Conservation (phyloP, 1,140 invertebrate species). For the Musca domestica region DNA sequence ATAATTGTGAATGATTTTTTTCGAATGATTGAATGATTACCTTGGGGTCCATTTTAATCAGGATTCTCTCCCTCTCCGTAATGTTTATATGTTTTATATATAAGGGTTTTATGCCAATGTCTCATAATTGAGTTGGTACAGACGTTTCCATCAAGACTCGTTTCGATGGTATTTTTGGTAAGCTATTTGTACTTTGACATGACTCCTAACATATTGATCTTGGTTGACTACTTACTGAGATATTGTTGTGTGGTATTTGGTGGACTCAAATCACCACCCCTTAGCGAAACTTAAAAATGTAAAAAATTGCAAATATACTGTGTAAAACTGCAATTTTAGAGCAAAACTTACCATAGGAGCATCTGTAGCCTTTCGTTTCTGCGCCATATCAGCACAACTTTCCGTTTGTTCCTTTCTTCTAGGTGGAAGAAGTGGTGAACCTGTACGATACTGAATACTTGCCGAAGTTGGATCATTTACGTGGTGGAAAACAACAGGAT, state of each 20-base stretch:
- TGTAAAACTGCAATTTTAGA: not conserved
- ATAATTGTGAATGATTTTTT: too few species aligned
- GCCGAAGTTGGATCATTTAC: conserved; percentile 49
- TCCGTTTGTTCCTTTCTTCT: conserved; percentile 49
- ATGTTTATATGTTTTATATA: too few species aligned
- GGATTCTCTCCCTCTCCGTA: too few species aligned
- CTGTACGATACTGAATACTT: conserved; percentile 42
- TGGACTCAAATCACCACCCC: conserved; percentile 51
- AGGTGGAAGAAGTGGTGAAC: conserved; percentile 50
- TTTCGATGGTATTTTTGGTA: conserved; percentile 54
- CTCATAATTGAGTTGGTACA: conserved; percentile 48
- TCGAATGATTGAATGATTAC: too few species aligned
- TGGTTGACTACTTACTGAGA: too few species aligned
- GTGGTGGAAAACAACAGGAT: conserved; percentile 44
- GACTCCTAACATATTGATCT: conserved; percentile 26
- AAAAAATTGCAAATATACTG: not conserved
- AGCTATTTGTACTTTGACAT: conserved; percentile 3
- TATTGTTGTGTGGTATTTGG: conserved; percentile 51
- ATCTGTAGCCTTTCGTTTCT: conserved; percentile 51
- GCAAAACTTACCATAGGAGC: conserved; percentile 49
- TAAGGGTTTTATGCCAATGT: not conserved
- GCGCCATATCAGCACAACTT: conserved; percentile 47
- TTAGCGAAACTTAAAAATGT: conserved; percentile 43
- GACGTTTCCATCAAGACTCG: conserved; percentile 50
- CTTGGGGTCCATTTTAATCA: too few species aligned